A percentile compares a stretch with the other conserved stretches of the same genome.
Evolutionary conservation across 1,140 invertebrate genomes (phyloP).

Genomic region (Brachionus paranguensis): DNA sequence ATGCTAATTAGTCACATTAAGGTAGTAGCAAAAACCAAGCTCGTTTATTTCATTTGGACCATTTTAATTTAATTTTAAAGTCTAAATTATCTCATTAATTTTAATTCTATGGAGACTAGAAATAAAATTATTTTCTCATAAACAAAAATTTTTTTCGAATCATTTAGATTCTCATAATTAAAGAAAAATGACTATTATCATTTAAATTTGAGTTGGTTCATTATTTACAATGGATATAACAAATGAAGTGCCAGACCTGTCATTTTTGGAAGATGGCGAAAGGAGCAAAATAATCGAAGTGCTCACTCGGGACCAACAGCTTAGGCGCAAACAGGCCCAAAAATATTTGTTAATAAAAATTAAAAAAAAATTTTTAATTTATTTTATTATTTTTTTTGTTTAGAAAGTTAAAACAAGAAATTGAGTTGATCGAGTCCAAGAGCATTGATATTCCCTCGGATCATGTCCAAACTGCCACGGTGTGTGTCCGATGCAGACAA

Average conservation of each 20-base stretch:
- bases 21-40: too few relatives aligned
- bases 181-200: neutral
- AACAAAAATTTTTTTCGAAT: neutral
- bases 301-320: neutral
- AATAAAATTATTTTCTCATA: neutral
- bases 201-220: neutral
- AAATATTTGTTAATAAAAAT: neutral
- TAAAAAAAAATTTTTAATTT: neutral
- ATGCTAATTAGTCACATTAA: neutral
- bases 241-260: neutral
- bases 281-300: neutral
- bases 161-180: neutral
- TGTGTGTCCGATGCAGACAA: constrained; percentile 45
- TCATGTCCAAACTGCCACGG: constrained; percentile 41
- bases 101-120: neutral
- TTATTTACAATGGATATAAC: neutral
- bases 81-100: neutral
- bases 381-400: neutral
- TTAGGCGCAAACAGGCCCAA: neutral
- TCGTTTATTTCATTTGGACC: neutral
- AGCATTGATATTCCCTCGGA: constrained; percentile 34
- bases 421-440: constrained; percentile 31
- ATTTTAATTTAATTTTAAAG: neutral
- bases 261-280: neutral
- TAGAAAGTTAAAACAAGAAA: constrained; percentile 27